phyloP scores from a whole-genome alignment of 2,888 invertebrate genomes.

The Patella pellucida region DNA sequence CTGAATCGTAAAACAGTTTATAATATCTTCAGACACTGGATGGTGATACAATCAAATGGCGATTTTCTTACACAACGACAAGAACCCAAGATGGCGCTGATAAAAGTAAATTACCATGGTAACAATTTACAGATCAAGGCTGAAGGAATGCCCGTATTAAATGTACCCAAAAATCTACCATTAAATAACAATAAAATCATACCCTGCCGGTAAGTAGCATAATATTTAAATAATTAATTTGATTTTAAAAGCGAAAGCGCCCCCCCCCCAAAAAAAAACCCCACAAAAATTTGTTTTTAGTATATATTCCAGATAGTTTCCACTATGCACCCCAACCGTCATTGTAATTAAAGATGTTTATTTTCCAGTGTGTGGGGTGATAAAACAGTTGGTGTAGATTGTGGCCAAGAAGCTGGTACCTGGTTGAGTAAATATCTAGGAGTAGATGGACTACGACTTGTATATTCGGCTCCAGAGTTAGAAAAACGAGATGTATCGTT shows the following conservation, averaged over 20 bases:
- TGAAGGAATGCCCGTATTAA: slow-evolving; percentile 46
- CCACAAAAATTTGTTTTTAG: too few relatives aligned
- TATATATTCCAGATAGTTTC: too few relatives aligned
- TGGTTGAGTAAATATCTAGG: slow-evolving; percentile 58
- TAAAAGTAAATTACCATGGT: slow-evolving; percentile 40
- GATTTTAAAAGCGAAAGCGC: not conserved
- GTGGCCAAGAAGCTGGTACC: slow-evolving; percentile 54
- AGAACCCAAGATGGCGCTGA: slow-evolving; percentile 49
- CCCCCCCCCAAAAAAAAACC: too few relatives aligned
- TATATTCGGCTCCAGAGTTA: slow-evolving; percentile 43
- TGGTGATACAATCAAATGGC: slow-evolving; percentile 48
- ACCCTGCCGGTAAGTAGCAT: slow-evolving; percentile 31
- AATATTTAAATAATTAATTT: not conserved
- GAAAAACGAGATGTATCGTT: slow-evolving; percentile 37
- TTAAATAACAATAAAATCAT: slow-evolving; percentile 25
- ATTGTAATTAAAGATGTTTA: not conserved
- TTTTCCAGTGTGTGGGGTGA: slow-evolving; percentile 49
- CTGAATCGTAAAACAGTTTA: not conserved
- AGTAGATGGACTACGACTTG: slow-evolving; percentile 42
- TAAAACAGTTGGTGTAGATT: slow-evolving; percentile 51
- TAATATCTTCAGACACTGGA: slow-evolving; percentile 49
- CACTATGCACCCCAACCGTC: not conserved
- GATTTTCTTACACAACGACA: slow-evolving; percentile 52
- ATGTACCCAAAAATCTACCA: slow-evolving; percentile 34
- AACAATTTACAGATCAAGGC: slow-evolving; percentile 48